Conservation (phyloP, 2,113 vertebrate species). For the Syngnathus floridae region DNA sequence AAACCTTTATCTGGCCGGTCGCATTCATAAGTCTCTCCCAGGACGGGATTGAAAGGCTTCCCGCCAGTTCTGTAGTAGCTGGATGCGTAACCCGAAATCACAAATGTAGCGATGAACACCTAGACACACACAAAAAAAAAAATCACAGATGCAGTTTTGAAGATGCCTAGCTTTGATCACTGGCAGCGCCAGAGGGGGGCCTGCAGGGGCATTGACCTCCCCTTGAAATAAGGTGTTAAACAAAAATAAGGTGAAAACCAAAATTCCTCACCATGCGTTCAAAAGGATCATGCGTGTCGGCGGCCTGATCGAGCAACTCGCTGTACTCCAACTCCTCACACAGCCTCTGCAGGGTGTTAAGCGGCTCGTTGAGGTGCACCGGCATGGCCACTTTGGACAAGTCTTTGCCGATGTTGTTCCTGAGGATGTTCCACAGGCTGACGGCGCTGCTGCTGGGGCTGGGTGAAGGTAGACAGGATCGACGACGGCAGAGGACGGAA, state of each 20-base stretch:
- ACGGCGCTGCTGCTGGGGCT: constrained; percentile 84
- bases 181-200: no score
- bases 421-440: constrained; percentile 95
- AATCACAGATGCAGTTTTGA: neutral
- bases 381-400: constrained; percentile 98
- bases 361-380: constrained; percentile 88
- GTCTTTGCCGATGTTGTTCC: constrained; percentile 96
- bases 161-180: neutral
- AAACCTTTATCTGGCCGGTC: constrained; percentile 88
- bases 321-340: constrained; percentile 98
- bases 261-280: constrained; percentile 83
- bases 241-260: no score
- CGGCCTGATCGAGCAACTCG: constrained; percentile 85
- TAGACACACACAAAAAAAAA: constrained; percentile 47
- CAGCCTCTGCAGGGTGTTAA: constrained; percentile 91
- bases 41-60: constrained; percentile 94
- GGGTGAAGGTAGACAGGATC: constrained; percentile 78
- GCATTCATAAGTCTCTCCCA: constrained; percentile 94
- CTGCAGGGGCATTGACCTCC: no score
- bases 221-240: no score
- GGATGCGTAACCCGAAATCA: constrained; percentile 87
- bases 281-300: constrained; percentile 68
- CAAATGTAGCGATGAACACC: constrained; percentile 92
- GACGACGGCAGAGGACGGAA: constrained; percentile 60
- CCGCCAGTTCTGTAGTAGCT: constrained; percentile 92